These are phyloP conservation scores for Limnephilus marmoratus DNA, from an alignment of 2,888 invertebrate species.

Conservation along the genomic window DNA sequence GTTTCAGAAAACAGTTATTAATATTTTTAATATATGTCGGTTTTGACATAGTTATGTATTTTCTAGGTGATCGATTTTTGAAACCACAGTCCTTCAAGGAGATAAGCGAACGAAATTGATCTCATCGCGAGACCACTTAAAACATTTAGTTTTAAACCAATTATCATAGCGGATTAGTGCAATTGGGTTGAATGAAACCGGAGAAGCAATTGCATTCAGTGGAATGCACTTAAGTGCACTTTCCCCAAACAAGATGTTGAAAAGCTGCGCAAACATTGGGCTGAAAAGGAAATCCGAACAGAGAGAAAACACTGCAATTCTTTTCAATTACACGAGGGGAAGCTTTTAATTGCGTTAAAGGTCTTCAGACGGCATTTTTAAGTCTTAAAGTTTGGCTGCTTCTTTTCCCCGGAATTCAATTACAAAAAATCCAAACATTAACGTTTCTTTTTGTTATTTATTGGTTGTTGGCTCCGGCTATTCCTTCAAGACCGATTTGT, in stretches of 20 bases:
- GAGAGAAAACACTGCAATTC: constrained; percentile 56
- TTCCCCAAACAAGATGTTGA: constrained; percentile 31
- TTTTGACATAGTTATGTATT: too few relatives aligned
- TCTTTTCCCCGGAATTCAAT: constrained; percentile 41
- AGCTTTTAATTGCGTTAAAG: constrained; percentile 64
- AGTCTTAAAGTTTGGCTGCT: constrained; percentile 44
- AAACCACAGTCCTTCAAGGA: too few relatives aligned
- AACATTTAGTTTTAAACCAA: background rate
- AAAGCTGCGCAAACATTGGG: background rate
- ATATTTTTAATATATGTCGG: too few relatives aligned
- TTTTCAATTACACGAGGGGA: constrained; percentile 62
- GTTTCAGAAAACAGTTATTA: too few relatives aligned
- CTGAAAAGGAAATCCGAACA: background rate
- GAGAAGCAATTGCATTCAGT: background rate
- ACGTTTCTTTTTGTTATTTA: constrained; percentile 37
- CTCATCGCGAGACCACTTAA: background rate
- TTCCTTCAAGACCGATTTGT: constrained; percentile 18
- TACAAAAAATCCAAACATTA: constrained; percentile 18
- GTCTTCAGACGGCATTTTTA: constrained; percentile 46
- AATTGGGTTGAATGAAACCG: constrained; percentile 3
- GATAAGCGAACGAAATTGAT: background rate
- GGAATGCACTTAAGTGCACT: constrained; percentile 36
- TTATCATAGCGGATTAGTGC: background rate
- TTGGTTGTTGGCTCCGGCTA: constrained; percentile 28
- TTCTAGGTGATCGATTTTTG: too few relatives aligned